Evolutionary conservation across 2,797 vertebrate genomes (phyloP), one percentile per base, ranked within the genome.

Genomic region (Crypturellus tataupa): DNA sequence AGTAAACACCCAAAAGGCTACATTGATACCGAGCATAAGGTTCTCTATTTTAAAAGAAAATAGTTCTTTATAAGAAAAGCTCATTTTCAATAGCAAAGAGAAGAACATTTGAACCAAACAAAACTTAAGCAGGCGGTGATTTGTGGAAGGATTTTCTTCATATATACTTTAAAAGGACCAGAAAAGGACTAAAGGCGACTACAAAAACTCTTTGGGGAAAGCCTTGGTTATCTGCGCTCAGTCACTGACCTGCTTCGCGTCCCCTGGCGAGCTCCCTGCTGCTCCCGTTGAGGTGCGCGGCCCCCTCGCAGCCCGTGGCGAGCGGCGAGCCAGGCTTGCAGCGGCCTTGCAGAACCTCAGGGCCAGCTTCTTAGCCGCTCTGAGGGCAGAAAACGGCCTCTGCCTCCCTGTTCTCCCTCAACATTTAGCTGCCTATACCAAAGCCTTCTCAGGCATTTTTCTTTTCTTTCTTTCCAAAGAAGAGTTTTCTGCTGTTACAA

Each of bases 351-450:
- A 3, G 0, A 51, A 29, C 39, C 10, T 51, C 47, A 4, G 16
- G 6, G 0, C 19, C 12, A 1, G 12, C 39, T 17, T 37, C 12
- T 12, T 16, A 1, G 10, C 3, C 6, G 5, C 19, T 1, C 12
- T 9, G 2, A 49, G 14, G 5, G 19, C 17, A 10, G 16, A 40
- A 15, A 24, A 25, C 0, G 0, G 27, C 19, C 5, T 6, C 37
- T 6, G 0, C 18, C 5, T 10, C 40, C 1, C 3, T 2, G 3
- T 12, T 31, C 23, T 4, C 53, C 25, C 24, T 20, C 7, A 49
- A 33, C 1, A 0, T 2, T 3, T 0, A 5, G 1, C 27, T 35
- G 6, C 1, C 2, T 3, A 3, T 6, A 2, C 3, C 1, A 2
- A 49, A 56, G 1, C 7, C 1, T 31, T 4, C 0, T 7, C 1